A percentile compares a stretch with the other conserved stretches of the same genome.
Conservation (phyloP, 1,140 invertebrate genomes). For the Drosophila nikananu region DNA sequence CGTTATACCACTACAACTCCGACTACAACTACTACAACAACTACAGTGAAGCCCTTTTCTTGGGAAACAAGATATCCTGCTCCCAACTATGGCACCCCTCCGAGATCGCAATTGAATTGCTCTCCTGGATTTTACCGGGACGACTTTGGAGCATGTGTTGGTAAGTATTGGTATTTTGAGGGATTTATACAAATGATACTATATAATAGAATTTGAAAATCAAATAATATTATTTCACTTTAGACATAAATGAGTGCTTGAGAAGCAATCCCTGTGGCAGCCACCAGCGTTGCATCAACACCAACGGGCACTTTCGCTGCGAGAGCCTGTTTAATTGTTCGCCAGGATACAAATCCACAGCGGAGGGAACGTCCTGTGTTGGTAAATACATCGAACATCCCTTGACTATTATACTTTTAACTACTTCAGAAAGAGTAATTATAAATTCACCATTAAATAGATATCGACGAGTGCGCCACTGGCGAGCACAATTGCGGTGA, state of each 20-base stretch:
- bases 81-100: slow-evolving; percentile 9
- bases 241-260: slow-evolving; percentile 86
- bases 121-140: slow-evolving; percentile 71
- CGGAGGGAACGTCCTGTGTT: slow-evolving; percentile 85
- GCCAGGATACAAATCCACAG: slow-evolving; percentile 85
- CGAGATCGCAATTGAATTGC: slow-evolving; percentile 41
- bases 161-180: slow-evolving; percentile 46
- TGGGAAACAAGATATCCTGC: background rate
- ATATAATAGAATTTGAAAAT: background rate
- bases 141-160: slow-evolving; percentile 73
- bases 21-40: slow-evolving; percentile 55
- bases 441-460: slow-evolving; percentile 67
- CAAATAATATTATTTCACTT: background rate
- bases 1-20: slow-evolving; percentile 25
- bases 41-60: slow-evolving; percentile 25
- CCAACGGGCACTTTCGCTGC: slow-evolving; percentile 87
- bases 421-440: background rate
- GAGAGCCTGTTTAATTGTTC: slow-evolving; percentile 85
- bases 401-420: background rate
- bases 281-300: slow-evolving; percentile 87
- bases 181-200: background rate
- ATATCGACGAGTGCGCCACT: slow-evolving; percentile 90
- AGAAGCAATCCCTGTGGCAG: slow-evolving; percentile 81
- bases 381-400: slow-evolving; percentile 57
- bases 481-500: slow-evolving; percentile 89